Evolutionary conservation across 2,113 vertebrate species (phyloP).

Genomic region (Macroglossus sobrinus): DNA sequence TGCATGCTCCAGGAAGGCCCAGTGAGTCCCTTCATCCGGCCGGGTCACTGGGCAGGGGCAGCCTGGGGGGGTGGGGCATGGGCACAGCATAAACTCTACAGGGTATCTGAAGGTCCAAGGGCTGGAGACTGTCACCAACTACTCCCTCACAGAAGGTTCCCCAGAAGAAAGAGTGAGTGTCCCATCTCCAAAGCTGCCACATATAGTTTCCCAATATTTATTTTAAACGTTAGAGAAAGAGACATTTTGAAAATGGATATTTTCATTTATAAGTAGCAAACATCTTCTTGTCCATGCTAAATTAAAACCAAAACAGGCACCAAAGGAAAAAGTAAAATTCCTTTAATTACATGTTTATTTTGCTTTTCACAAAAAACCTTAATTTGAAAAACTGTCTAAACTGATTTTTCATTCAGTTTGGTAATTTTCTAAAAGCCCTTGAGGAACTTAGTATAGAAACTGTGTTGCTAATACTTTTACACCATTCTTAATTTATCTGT

Average conservation of each 20-base stretch:
- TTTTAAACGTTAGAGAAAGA: not conserved
- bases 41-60: not conserved
- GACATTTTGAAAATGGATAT: not conserved
- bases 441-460: not conserved
- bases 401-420: not conserved
- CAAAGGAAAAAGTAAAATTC: not conserved
- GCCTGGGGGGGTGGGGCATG: accelerated
- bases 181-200: not conserved
- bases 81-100: not conserved
- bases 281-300: not conserved
- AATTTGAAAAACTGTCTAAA: not conserved
- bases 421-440: not conserved
- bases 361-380: not conserved
- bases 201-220: not conserved
- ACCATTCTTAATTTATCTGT: not conserved
- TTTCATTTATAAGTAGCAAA: not conserved
- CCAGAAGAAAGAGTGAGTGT: not conserved
- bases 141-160: not conserved
- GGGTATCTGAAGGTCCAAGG: not conserved
- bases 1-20: not conserved
- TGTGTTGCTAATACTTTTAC: not conserved
- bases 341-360: not conserved
- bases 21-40: too few relatives aligned
- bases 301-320: not conserved
- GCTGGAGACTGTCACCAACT: not conserved